Base-by-base conservation (phyloP, 2,113 vertebrate species). In the Leptosomus discolor region DNA sequence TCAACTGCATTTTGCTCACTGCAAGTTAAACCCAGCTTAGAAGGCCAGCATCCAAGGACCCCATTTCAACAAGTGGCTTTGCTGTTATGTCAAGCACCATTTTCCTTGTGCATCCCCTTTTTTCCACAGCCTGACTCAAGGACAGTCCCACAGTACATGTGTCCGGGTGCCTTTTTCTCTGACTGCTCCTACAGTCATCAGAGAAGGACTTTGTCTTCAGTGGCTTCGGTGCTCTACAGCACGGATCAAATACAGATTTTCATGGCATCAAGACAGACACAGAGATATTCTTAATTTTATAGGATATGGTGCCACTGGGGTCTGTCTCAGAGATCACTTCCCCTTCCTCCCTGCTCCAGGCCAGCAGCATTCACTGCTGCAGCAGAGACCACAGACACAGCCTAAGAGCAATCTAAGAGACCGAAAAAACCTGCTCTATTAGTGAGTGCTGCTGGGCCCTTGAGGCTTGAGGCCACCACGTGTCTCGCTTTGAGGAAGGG, bases 391-490 rank as follows among this genome's bases (percentile, higher is more conserved):
- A 0, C 37, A 78, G 43, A 63, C 15, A 12, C 22, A 36, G 76
- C 30, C 45, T 65, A 48, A 53, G 26, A 58, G 54, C 37, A 45
- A 8, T 32, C 17, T 48, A 29, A 37, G 24, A 24, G 34, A 41
- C 19, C 14, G 12, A 12, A 9, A 63, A 75, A 29, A 2, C 3
- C 22, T 57, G 27, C 56, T 30, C 29, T 14, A 7, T 8, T n/a
- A 2, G 5, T 11, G 23, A 29, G 50, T 4, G 36, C 86, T 88
- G 79, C 34, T 51, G 54, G 56, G 8, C 29, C 39, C 53, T 15
- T 0, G 0, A 76, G 74, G 39, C 34, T 17, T 64, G 48, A 41
- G 29, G 45, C n/a, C 34, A 56, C 64, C 26, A 37, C 1, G 0
- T 2, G 22, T 88, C 41, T 12, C 0, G 2, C n/a, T 54, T 39